Evolutionary conservation across 1,140 invertebrate genomes (phyloP).

Genomic region (Drosophila carrolli): DNA sequence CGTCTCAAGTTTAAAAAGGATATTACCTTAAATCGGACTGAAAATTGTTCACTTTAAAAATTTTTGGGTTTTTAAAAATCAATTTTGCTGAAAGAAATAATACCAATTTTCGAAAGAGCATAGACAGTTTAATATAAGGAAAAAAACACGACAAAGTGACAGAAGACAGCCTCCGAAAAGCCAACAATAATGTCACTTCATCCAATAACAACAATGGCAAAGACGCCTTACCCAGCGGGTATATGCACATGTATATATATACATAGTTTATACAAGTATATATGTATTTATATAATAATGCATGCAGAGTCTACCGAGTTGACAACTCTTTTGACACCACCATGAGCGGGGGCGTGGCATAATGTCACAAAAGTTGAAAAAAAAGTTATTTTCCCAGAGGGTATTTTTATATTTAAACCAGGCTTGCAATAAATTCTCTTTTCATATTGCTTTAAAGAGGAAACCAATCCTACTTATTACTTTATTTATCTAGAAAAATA

Average conservation of each 20-base stretch:
- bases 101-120: neutral
- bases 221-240: constrained; percentile 32
- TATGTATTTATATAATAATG: neutral
- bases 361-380: constrained; percentile 13
- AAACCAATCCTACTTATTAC: neutral
- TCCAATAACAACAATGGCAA: constrained; percentile 34
- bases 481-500: neutral
- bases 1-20: too few relatives aligned
- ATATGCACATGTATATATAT: neutral
- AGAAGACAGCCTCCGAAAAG: constrained; percentile 25
- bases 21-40: too few relatives aligned
- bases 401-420: neutral
- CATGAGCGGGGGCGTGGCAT: constrained; percentile 10
- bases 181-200: constrained; percentile 12
- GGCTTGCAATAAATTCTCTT: too few relatives aligned
- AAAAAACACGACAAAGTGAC: constrained; percentile 40
- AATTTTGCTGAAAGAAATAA: neutral
- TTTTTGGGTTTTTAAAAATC: neutral
- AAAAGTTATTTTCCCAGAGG: neutral
- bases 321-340: constrained; percentile 42
- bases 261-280: constrained; percentile 6
- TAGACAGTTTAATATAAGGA: constrained; percentile 10
- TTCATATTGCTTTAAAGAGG: too few relatives aligned
- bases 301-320: constrained; percentile 7
- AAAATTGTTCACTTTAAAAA: neutral